A percentile compares a stretch with the other conserved stretches of the same genome.
Conservation (phyloP, 2,888 invertebrate genomes). For the Drosophila kuntzei region DNA sequence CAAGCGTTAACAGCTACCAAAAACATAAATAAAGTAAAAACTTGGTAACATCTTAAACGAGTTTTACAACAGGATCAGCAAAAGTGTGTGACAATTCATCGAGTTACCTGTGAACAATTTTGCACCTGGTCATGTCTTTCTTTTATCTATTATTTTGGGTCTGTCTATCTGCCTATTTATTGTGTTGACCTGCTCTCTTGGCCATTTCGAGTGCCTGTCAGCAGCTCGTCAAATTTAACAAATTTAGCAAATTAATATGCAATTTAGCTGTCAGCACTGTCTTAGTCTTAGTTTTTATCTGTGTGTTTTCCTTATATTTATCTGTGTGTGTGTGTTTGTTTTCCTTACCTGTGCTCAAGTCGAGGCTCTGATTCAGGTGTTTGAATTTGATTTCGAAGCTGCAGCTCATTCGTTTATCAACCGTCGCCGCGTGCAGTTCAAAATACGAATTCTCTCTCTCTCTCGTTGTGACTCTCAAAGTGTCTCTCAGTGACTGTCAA, state of each 20-base stretch:
- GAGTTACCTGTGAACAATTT: slow-evolving; percentile 15
- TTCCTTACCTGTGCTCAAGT: slow-evolving; percentile 22
- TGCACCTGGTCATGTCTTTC: slow-evolving; percentile 35
- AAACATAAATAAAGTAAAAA: not conserved
- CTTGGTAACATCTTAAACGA: slow-evolving; percentile 8
- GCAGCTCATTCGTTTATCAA: slow-evolving; percentile 58
- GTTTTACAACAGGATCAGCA: slow-evolving; percentile 25
- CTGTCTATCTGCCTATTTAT: slow-evolving; percentile 7
- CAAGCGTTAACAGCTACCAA: slow-evolving; percentile 20
- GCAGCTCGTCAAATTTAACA: slow-evolving; percentile 51
- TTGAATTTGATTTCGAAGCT: slow-evolving; percentile 18
- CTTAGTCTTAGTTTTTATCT: slow-evolving; percentile 15
- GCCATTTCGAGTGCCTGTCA: slow-evolving; percentile 52
- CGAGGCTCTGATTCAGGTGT: slow-evolving; percentile 13
- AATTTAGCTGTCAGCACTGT: slow-evolving; percentile 66
- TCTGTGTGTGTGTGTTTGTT: slow-evolving; percentile 38
- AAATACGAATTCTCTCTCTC: not conserved
- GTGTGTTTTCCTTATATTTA: slow-evolving; percentile 8
- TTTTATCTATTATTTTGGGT: slow-evolving; percentile 1
- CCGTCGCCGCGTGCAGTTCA: slow-evolving; percentile 62
- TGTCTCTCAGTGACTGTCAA: slow-evolving; percentile 19
- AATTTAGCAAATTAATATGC: slow-evolving; percentile 72
- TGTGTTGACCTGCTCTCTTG: slow-evolving; percentile 27
- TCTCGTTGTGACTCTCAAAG: slow-evolving; percentile 4
- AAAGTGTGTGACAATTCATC: slow-evolving; percentile 23